phyloP scores from a whole-genome alignment of 2,113 vertebrate genomes.

The Cacatua alba region DNA sequence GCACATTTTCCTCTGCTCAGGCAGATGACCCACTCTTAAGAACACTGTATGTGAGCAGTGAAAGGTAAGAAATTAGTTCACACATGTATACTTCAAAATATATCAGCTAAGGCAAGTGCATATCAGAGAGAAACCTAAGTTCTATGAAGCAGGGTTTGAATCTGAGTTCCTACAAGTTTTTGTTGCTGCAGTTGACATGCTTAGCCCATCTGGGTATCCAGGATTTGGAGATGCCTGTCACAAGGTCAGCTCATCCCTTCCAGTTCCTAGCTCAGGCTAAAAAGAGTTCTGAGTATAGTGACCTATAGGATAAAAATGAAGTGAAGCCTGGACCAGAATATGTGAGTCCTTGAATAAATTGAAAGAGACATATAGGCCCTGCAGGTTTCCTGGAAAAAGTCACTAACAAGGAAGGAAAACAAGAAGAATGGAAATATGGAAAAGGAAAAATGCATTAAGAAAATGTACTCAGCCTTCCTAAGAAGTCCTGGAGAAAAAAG shows the following conservation, averaged over 20 bases:
- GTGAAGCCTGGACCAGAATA: background rate
- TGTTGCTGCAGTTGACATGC: background rate
- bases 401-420: background rate
- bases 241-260: background rate
- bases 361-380: accelerated
- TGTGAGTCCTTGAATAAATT: background rate
- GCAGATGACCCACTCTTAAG: background rate
- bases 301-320: background rate
- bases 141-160: background rate
- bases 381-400: background rate
- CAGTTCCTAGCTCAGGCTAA: background rate
- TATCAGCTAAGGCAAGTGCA: background rate
- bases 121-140: background rate
- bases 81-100: background rate
- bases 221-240: background rate
- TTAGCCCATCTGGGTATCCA: background rate
- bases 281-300: background rate
- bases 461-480: background rate
- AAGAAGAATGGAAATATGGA: background rate
- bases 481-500: background rate
- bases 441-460: background rate
- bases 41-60: background rate
- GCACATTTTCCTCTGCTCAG: background rate
- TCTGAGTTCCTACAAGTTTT: background rate
- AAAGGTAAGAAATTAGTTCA: background rate